Base-by-base conservation (phyloP, 2,797 vertebrate genomes). In the Anguilla megastoma region DNA sequence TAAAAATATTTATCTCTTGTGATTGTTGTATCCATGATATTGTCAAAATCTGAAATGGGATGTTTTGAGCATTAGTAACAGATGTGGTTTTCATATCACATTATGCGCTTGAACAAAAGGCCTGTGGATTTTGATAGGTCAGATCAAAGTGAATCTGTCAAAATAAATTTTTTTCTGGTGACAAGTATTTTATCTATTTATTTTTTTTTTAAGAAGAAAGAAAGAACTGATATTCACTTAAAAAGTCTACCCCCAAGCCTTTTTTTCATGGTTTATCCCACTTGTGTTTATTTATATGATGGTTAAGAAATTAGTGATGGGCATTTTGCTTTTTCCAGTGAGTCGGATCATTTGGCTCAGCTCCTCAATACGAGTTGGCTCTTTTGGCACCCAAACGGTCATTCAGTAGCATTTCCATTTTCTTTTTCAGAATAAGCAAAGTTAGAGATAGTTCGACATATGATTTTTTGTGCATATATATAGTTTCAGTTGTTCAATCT, bases 121-220 rank as follows among this genome's bases (percentile, higher is more conserved):
- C 86, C 63, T 60, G 85, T 86, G 86, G 87, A 87, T 91, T 89
- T 89, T 93, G 91, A 91, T 21, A 52, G 90, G 89, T 93, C 87
- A 89, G 91, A 93, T 91, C 90, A 89, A 90, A 92, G 91, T 71
- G 76, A 27, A 27, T 69, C 92, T 94, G 93, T 95, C 93, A 91
- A 88, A 93, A 89, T 87, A 88, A 88, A 94, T 94, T 93, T 87
- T 94, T 94, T 88, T 87, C 87, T 83, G 18, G 90, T 89, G 91
- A 90, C 88, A 91, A 89, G 76, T 74, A 88, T 84, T 89, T 88
- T 92, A 86, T 91, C 87, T 36, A 36, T 41, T 41, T 36, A 36
- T 41, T 41, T 41, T 3, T 36, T 36, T 41, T 41, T 41, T 41
- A 91, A 89, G 89, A 91, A 91, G 89, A 89, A 91, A 92, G 91